phyloP scores from a whole-genome alignment of 2,797 vertebrate species.

The Danio jaintianensis region DNA sequence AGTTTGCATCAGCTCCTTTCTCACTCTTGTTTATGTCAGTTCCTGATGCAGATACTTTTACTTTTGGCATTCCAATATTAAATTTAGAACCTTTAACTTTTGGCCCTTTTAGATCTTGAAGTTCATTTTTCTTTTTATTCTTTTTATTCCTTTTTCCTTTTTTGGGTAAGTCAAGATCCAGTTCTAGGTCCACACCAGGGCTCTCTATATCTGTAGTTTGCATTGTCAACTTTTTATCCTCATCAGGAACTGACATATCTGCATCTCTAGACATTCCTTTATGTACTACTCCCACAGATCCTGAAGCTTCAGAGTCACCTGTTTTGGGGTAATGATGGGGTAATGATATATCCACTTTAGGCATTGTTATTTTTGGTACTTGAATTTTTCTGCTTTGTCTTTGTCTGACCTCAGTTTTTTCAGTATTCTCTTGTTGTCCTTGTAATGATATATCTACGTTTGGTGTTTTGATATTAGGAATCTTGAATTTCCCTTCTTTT shows the following conservation, averaged over 20 bases:
- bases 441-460: slow-evolving; percentile 9
- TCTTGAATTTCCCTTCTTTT: slow-evolving; percentile 58
- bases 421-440: background rate
- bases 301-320: slow-evolving; percentile 6
- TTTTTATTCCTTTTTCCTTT: slow-evolving; percentile 65
- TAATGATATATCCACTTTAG: slow-evolving; percentile 26
- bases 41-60: slow-evolving; percentile 66
- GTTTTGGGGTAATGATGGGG: background rate
- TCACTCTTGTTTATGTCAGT: slow-evolving; percentile 58
- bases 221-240: slow-evolving; percentile 59
- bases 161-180: slow-evolving; percentile 69
- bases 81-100: slow-evolving; percentile 78
- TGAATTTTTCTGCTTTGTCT: slow-evolving; percentile 57
- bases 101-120: slow-evolving; percentile 69
- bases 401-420: background rate
- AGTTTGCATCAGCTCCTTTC: slow-evolving; percentile 53
- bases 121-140: slow-evolving; percentile 68
- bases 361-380: slow-evolving; percentile 52
- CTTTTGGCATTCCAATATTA: slow-evolving; percentile 77
- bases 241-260: background rate
- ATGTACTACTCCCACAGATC: slow-evolving; percentile 46
- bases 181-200: slow-evolving; percentile 63
- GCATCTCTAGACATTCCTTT: slow-evolving; percentile 46
- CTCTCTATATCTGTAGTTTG: slow-evolving; percentile 67
- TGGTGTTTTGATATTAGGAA: slow-evolving; percentile 51